Evolutionary conservation across 2,113 vertebrate genomes (phyloP), one percentile per base, ranked within the genome.

Genomic region (Machaerirhynchus nigripectus): DNA sequence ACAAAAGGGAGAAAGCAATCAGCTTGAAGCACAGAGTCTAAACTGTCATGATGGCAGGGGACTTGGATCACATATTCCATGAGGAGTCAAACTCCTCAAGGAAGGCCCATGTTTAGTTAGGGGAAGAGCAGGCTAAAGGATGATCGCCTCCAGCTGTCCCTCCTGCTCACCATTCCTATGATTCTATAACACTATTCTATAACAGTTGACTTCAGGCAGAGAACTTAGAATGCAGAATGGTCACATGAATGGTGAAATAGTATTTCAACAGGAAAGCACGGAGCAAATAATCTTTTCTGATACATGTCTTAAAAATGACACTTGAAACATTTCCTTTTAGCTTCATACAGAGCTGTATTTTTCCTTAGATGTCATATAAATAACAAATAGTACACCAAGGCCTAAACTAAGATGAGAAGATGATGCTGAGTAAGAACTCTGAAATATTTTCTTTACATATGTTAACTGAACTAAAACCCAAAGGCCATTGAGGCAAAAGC

Each of bases 21-120:
- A 68, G 21, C 50, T 37, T 30, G 77, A 69, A 88, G 64, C n/a
- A 52, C 11, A 22, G 67, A 30, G 55, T 17, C n/a, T 37, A 11
- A 87, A n/a, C 44, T 37, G 2, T 15, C 0, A 0, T 35, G 53
- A 17, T 40, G 42, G 39, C 13, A 22, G 70, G 37, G 55, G 37
- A 64, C 47, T 60, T 39, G 6, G 14, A 59, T 47, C 35, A n/a
- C 2, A 1, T n/a, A 37, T 30, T 59, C 37, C 46, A 9, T 6
- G 63, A 68, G 39, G 2, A 49, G 49, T 7, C 2, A 0, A 19
- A 53, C 31, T n/a, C 21, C 4, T 8, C 11, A 33, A 68, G 74
- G 74, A 44, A 64, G 31, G 22, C 9, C 6, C 53, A 4, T 14
- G 44, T 28, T 80, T 49, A 0, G 6, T 27, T 7, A 68, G 68